Conservation (phyloP, 1,140 invertebrate genomes). For the Diprion similis region DNA sequence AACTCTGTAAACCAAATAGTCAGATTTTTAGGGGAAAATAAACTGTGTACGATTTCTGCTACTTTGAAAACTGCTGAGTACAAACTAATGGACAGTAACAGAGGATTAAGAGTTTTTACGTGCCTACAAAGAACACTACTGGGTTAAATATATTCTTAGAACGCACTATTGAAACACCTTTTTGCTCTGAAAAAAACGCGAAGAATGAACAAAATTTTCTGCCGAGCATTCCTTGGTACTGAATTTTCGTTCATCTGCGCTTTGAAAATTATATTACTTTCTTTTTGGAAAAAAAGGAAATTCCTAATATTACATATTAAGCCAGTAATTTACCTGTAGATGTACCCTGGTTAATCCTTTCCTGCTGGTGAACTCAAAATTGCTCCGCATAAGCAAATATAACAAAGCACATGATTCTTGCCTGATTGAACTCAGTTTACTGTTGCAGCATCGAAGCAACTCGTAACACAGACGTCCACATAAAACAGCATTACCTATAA, state of each 20-base stretch:
- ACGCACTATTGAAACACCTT: too few relatives aligned
- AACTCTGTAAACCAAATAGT: background rate
- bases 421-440: constrained; percentile 77
- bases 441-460: constrained; percentile 81
- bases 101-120: background rate
- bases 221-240: too few relatives aligned
- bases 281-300: too few relatives aligned
- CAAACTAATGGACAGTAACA: constrained; percentile 13
- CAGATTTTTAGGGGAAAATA: background rate
- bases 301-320: constrained; percentile 2
- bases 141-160: too few relatives aligned
- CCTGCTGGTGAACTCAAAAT: constrained; percentile 86
- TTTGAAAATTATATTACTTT: too few relatives aligned
- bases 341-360: constrained; percentile 87
- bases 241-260: too few relatives aligned
- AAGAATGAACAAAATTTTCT: too few relatives aligned
- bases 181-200: too few relatives aligned
- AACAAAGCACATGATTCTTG: constrained; percentile 90
- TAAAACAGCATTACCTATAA: constrained; percentile 77
- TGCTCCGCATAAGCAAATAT: constrained; percentile 91
- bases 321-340: constrained; percentile 67
- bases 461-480: constrained; percentile 87
- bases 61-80: constrained; percentile 26
- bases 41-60: constrained; percentile 13
- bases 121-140: background rate